These are phyloP conservation scores for Bolinopsis microptera DNA, from an alignment of 37 sponge, comb jelly and placozoan genomes.

Conservation along the genomic window DNA sequence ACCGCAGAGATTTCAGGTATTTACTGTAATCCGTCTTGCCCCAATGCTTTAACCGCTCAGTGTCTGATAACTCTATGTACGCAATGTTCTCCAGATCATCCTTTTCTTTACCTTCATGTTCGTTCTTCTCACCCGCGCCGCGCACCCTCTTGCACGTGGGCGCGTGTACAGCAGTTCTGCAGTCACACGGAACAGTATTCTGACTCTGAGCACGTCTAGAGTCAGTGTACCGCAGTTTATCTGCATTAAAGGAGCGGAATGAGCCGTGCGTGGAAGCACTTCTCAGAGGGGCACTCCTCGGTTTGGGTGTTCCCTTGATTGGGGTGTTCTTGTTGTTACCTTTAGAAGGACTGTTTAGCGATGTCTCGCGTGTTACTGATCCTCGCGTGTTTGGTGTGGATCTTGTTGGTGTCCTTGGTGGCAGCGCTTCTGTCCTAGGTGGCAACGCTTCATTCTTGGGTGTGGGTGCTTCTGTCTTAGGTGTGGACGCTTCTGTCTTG, in stretches of 20 bases:
- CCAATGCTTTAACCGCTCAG: background rate
- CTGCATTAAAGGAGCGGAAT: background rate
- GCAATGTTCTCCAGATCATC: background rate
- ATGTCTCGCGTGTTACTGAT: background rate
- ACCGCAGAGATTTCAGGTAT: background rate
- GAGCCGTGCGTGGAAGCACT: background rate
- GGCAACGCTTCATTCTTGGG: too few relatives aligned
- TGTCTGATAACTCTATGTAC: background rate
- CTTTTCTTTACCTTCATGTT: background rate
- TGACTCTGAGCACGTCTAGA: background rate
- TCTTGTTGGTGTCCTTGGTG: background rate
- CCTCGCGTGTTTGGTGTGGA: background rate
- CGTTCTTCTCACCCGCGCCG: background rate
- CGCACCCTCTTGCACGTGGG: background rate
- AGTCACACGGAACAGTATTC: background rate
- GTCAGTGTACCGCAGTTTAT: background rate
- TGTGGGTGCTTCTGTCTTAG: background rate
- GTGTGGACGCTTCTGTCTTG: background rate
- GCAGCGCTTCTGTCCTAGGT: background rate
- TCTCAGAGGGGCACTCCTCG: background rate
- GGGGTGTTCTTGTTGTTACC: background rate
- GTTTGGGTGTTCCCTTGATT: background rate
- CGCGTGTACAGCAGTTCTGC: background rate
- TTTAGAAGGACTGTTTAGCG: background rate
- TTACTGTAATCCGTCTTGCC: constrained; percentile 34